Evolutionary conservation across 1,140 invertebrate species (phyloP), one percentile per base, ranked within the genome.

Genomic region (Sarcophaga peregrina): DNA sequence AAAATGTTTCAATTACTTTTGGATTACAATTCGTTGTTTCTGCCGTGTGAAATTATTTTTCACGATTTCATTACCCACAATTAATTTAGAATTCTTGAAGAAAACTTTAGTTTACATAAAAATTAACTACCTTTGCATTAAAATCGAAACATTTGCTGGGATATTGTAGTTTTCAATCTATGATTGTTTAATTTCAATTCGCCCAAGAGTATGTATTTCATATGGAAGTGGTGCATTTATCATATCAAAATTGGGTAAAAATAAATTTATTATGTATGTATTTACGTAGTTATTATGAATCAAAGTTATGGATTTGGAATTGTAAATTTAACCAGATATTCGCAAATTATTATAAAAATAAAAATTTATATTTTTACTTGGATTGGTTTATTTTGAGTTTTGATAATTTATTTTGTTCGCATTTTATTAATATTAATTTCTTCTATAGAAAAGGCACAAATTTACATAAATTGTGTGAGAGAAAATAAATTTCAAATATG

Each of bases 381-480:
- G 7, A n/a, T 58, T 58, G 54, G 15, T 58, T 58, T 58, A 15
- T 58, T 13, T 58, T 58, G 6, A 58, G n/a, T 58, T 54, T 68
- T 68, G 8, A 20, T 68, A 20, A 20, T 68, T 68, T 4, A 37
- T 37, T 37, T 37, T 37, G 25, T 37, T 37, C 25, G 25, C 25
- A 2, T 37, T 37, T 37, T 68, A 5, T 68, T 68, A 68, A 17
- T 20, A 25, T 68, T 68, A 68, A 52, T 52, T 52, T 68, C 25
- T 68, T 68, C 62, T 68, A 68, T 20, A 68, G 62, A 68, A 68
- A 68, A 68, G 62, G 62, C 62, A 68, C 62, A 68, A 20, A 68
- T 68, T 68, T 68, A 68, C 62, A 68, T 68, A 68, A 58, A 68
- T 68, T 25, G 20, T 68, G 20, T 68, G 8, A n/a, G 8, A n/a